Evolutionary conservation across 2,888 invertebrate species (phyloP).

Genomic region (Elegia similella): DNA sequence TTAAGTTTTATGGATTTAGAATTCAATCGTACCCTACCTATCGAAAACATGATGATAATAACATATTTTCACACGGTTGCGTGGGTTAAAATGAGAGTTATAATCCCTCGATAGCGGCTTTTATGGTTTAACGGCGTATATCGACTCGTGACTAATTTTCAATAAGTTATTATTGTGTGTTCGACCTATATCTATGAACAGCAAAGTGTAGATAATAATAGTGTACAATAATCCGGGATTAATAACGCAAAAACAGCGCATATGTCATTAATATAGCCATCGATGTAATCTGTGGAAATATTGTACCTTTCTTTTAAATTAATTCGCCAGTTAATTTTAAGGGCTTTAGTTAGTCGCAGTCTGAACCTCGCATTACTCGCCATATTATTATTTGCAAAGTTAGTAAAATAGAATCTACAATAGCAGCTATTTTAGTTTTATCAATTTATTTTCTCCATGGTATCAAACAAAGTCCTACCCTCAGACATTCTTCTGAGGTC

Average conservation of each 20-base stretch:
- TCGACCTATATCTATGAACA: slow-evolving; percentile 12
- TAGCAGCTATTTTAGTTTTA: too few species aligned
- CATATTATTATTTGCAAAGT: too few species aligned
- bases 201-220: slow-evolving; percentile 9
- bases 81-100: slow-evolving; percentile 24
- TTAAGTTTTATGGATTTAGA: too few species aligned
- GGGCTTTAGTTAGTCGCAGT: too few species aligned
- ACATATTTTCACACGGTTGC: slow-evolving; percentile 34
- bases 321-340: too few species aligned
- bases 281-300: slow-evolving; percentile 5
- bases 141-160: slow-evolving; percentile 16
- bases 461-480: too few species aligned
- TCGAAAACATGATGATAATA: not conserved
- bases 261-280: too few species aligned
- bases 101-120: slow-evolving; percentile 44
- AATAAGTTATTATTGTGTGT: slow-evolving; percentile 11
- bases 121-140: slow-evolving; percentile 38
- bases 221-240: slow-evolving; percentile 7
- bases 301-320: too few species aligned
- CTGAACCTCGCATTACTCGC: too few species aligned
- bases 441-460: too few species aligned
- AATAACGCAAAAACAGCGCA: slow-evolving; percentile 12
- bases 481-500: too few species aligned
- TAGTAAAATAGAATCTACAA: too few species aligned
- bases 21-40: not conserved